A percentile compares a stretch with the other conserved stretches of the same genome.
Conservation (phyloP, 2,113 vertebrate genomes). For the Suricata suricatta region DNA sequence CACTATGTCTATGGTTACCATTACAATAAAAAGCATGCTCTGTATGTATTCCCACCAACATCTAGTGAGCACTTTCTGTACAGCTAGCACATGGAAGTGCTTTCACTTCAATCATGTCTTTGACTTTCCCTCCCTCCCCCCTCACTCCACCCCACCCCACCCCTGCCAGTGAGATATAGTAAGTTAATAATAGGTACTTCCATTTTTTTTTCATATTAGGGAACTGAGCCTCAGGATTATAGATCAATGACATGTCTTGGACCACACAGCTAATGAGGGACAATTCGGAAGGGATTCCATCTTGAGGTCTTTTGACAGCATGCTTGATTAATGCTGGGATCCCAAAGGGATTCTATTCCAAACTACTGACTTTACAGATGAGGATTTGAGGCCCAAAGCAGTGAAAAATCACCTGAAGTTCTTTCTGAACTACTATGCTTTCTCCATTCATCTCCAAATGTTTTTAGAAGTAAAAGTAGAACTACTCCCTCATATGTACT, state of each 20-base stretch:
- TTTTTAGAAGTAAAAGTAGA: constrained; percentile 17
- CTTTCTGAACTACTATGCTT: background rate
- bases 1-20: background rate
- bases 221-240: background rate
- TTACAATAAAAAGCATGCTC: background rate
- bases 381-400: background rate
- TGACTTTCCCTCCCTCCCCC: background rate
- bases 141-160: fast-evolving
- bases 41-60: background rate
- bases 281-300: background rate
- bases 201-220: background rate
- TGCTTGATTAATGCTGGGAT: background rate
- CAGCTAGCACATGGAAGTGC: background rate
- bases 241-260: background rate
- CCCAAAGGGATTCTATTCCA: background rate
- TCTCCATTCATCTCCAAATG: background rate
- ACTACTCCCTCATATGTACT: background rate
- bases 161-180: background rate
- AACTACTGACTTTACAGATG: background rate
- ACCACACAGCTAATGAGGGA: background rate
- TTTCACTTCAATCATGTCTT: background rate
- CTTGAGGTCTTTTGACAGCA: background rate
- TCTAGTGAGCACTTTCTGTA: background rate
- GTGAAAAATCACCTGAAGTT: background rate
- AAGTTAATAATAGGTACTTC: background rate